Conservation (phyloP, 2,888 invertebrate genomes). For the Craniophora ligustri region DNA sequence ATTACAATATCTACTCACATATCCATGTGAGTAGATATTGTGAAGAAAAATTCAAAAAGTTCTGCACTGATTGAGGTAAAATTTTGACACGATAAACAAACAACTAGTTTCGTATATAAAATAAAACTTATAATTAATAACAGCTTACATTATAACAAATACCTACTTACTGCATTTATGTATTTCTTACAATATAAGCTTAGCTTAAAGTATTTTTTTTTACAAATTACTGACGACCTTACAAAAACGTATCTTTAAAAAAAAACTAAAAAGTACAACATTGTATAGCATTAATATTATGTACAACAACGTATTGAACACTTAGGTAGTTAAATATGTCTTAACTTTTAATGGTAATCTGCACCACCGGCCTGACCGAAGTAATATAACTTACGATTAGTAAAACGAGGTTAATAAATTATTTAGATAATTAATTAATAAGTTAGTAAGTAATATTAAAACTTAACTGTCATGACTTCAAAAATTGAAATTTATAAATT, state of each 20-base stretch:
- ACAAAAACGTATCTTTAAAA: not conserved
- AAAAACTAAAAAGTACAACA: not conserved
- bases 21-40: too few species aligned
- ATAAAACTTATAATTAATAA: too few species aligned
- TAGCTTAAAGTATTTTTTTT: too few species aligned
- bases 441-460: constrained; percentile 16
- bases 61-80: too few species aligned
- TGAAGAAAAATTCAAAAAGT: too few species aligned
- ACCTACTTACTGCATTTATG: too few species aligned
- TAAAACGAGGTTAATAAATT: constrained; percentile 19
- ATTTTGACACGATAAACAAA: too few species aligned
- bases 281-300: constrained; percentile 37
- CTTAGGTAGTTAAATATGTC: constrained; percentile 75
- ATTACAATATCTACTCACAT: too few species aligned
- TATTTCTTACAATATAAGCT: too few species aligned
- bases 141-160: too few species aligned
- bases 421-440: constrained; percentile 25
- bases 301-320: constrained; percentile 71
- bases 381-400: constrained; percentile 48
- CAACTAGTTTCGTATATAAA: too few species aligned
- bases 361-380: constrained; percentile 86
- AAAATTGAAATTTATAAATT: not conserved
- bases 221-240: too few species aligned
- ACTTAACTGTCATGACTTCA: constrained; percentile 30
- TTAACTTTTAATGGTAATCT: constrained; percentile 86